These are phyloP conservation scores for Matsumurasca onukii DNA, from an alignment of 1,140 invertebrate genomes.

Conservation along the genomic window DNA sequence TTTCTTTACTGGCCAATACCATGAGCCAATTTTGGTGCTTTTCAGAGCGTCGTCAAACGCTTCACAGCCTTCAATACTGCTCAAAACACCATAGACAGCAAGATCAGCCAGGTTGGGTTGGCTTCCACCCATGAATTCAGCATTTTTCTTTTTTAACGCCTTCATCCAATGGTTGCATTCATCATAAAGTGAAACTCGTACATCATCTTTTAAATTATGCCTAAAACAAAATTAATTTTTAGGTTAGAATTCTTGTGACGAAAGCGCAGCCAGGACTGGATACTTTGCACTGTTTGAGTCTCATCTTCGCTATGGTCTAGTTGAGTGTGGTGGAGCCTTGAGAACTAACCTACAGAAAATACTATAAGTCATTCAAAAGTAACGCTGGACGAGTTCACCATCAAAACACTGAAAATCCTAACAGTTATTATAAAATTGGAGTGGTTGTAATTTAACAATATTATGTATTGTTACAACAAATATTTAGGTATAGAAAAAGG, in stretches of 20 bases:
- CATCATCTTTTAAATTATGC: conserved; percentile 84
- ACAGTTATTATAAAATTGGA: too few relatives aligned
- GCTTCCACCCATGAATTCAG: conserved; percentile 78
- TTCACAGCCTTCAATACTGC: conserved; percentile 91
- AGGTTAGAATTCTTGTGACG: too few relatives aligned
- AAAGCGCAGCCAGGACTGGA: background rate
- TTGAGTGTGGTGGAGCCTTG: background rate
- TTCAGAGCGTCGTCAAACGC: conserved; percentile 82
- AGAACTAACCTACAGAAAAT: too few relatives aligned
- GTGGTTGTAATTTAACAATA: too few relatives aligned
- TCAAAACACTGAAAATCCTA: too few relatives aligned
- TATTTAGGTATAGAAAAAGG: too few relatives aligned
- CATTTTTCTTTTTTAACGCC: conserved; percentile 67
- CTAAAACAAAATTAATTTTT: too few relatives aligned
- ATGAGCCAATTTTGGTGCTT: conserved; percentile 68
- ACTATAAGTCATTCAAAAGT: too few relatives aligned
- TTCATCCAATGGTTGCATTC: conserved; percentile 80
- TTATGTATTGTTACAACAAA: too few relatives aligned
- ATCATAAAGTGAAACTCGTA: conserved; percentile 86
- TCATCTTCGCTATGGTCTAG: background rate
- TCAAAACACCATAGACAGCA: conserved; percentile 89
- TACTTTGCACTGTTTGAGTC: background rate
- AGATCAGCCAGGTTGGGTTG: conserved; percentile 92
- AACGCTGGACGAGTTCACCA: too few relatives aligned
- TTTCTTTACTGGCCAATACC: conserved; percentile 48